Base-by-base conservation (phyloP, 2,113 vertebrate species). In the Pionites leucogaster region DNA sequence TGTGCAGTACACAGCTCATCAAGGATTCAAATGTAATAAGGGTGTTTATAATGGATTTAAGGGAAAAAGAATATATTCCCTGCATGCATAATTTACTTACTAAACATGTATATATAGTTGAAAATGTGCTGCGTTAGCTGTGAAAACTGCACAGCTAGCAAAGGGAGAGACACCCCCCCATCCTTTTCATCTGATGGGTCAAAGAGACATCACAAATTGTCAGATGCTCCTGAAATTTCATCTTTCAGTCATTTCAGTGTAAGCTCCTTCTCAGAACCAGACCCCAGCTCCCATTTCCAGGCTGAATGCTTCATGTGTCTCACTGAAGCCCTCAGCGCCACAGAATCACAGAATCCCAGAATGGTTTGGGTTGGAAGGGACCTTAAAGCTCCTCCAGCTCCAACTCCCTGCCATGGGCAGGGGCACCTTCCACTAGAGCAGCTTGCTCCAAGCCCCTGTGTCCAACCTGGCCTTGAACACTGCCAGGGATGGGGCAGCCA, bases 51-150 rank as follows among this genome's bases (percentile, higher is more conserved):
- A 93, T 70, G 67, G 84, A 93, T 93, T 91, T 96, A 85, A 86
- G 39, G 44, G 7, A 20, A 50, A 62, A 69, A 62, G 77, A n/a
- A 50, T 17, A 24, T 24, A 71, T 63, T 72, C 60, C 60, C 39
- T 78, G 60, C 71, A 82, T 88, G 87, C 70, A 93, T 93, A 70
- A 91, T 94, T 75, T 90, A 93, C 82, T 93, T 69, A 64, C 70
- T 49, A 29, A 70, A 65, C 7, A 29, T n/a, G 44, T 49, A 47
- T 24, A 57, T 47, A 14, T 20, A 53, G 44, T 49, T 59, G 65
- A 41, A 88, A 82, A 75, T 52, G 67, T 93, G 92, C 87, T 93
- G 87, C 0, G 33, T 91, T 82, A 75, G 87, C 92, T 85, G 75
- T 72, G 83, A 74, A 88, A 94, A 82, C 39, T 85, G 80, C 75